phyloP scores from a whole-genome alignment of 2,797 vertebrate species.

The Sarcoramphus papa region DNA sequence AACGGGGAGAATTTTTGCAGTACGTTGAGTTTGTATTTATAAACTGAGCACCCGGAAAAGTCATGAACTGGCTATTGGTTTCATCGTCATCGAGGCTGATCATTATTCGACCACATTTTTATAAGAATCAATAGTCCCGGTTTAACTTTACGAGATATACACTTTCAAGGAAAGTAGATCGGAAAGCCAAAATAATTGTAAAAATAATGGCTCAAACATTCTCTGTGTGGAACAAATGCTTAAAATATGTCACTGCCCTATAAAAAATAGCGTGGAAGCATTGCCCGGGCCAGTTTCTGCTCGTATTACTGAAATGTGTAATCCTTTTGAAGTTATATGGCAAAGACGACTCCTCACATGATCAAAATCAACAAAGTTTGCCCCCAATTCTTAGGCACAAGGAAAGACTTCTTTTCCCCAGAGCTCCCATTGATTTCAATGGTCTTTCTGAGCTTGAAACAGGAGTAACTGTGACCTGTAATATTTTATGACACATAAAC shows the following conservation, averaged over 20 bases:
- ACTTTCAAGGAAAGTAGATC: neutral
- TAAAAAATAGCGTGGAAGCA: neutral
- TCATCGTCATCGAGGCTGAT: neutral
- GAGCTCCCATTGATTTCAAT: neutral
- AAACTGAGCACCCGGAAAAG: neutral
- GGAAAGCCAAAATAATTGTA: neutral
- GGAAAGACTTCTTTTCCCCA: neutral
- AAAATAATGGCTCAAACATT: neutral
- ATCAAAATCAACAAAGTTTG: slow-evolving; percentile 6
- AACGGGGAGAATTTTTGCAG: neutral
- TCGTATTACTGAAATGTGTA: neutral
- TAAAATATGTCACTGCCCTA: neutral
- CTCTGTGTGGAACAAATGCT: neutral
- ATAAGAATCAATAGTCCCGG: neutral
- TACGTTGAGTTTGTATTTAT: neutral
- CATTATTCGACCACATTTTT: neutral
- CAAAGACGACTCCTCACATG: neutral
- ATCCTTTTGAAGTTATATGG: neutral
- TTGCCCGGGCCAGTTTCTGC: neutral
- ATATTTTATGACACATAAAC: slow-evolving; percentile 35
- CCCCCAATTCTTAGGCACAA: neutral
- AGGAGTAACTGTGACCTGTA: slow-evolving; percentile 17
- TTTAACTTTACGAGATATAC: neutral
- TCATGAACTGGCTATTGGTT: neutral
- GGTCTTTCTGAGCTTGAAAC: slow-evolving; percentile 1